Percentiles rank a stretch among this genome's conserved stretches.
Evolutionary conservation across 2,113 vertebrate species (phyloP).

Genomic region (Edolisoma coerulescens): DNA sequence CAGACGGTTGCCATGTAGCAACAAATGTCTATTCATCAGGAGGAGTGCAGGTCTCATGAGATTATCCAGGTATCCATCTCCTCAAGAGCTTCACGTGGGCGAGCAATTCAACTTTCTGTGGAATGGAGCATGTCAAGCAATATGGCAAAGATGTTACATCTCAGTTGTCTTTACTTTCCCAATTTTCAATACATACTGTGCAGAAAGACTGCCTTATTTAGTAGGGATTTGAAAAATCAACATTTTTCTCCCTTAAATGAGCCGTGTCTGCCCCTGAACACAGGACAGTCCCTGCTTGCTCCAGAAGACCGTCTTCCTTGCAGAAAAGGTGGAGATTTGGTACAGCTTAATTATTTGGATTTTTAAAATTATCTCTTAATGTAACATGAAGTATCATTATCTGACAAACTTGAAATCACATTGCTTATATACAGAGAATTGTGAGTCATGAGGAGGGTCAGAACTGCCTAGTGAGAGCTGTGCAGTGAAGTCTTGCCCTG

Average conservation of each 20-base stretch:
- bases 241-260: not conserved
- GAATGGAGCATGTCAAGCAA: not conserved
- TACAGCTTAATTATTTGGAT: not conserved
- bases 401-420: rapidly evolving
- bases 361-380: not conserved
- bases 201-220: not conserved
- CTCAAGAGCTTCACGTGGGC: not conserved
- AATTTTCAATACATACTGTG: not conserved
- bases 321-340: not conserved
- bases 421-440: not conserved
- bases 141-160: not conserved
- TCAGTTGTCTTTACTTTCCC: not conserved
- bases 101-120: not conserved
- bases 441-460: not conserved
- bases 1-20: not conserved
- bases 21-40: not conserved
- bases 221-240: not conserved
- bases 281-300: not conserved
- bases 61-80: not conserved
- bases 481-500: not conserved
- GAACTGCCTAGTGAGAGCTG: not conserved
- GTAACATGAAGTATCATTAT: not conserved
- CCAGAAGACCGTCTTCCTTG: not conserved
- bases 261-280: not conserved
- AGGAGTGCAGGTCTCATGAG: rapidly evolving